A percentile compares a stretch with the other conserved stretches of the same genome.
phyloP scores from a whole-genome alignment of 2,888 invertebrate species.

The Aromia moschata region DNA sequence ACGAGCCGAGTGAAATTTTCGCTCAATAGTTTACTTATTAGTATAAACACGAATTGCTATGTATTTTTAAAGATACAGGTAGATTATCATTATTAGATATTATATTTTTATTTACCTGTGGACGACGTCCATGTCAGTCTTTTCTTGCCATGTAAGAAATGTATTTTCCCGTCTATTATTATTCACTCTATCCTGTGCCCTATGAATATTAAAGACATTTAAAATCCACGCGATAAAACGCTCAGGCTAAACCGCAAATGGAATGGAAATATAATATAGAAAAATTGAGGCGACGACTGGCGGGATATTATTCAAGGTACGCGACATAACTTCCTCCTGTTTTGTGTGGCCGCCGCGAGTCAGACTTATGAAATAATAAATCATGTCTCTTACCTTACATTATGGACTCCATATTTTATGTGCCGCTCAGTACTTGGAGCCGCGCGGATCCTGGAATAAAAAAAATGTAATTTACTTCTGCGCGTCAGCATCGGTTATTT shows the following conservation, averaged over 20 bases:
- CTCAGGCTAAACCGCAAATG: constrained; percentile 2
- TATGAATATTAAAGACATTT: constrained; percentile 11
- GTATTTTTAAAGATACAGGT: too few relatives aligned
- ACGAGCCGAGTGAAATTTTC: too few relatives aligned
- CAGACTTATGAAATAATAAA: constrained; percentile 44
- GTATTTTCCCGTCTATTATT: neutral
- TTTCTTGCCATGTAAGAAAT: too few relatives aligned
- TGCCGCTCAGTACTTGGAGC: constrained; percentile 10
- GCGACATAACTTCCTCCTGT: constrained; percentile 23
- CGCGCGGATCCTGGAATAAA: constrained; percentile 64
- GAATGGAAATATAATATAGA: constrained; percentile 15
- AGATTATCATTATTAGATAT: too few relatives aligned
- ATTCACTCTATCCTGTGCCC: constrained; percentile 5
- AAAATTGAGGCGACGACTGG: constrained; percentile 12
- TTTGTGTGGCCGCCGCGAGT: constrained; percentile 4
- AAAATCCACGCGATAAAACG: constrained; percentile 3
- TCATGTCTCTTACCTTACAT: constrained; percentile 72
- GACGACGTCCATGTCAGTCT: too few relatives aligned
- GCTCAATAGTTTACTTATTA: too few relatives aligned
- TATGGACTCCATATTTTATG: constrained; percentile 82
- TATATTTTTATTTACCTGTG: too few relatives aligned
- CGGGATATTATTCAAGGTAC: constrained; percentile 35
- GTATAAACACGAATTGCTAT: too few relatives aligned
- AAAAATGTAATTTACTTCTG: constrained; percentile 22
- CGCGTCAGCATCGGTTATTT: neutral